Conservation (phyloP, 2,888 invertebrate species). For the Tetrapedia diversipes region DNA sequence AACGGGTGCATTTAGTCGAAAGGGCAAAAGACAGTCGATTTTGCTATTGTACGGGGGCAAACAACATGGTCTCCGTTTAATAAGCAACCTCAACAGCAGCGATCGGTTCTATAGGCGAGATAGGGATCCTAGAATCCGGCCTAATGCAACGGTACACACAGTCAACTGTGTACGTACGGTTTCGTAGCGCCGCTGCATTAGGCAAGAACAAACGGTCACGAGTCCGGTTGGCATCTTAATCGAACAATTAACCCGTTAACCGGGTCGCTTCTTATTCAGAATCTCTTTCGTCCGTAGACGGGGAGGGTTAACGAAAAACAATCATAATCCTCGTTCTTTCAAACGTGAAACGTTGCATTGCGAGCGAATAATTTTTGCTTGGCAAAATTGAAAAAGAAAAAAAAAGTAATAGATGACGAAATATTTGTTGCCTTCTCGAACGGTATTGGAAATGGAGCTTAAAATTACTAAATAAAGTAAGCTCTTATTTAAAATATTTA, state of each 20-base stretch:
- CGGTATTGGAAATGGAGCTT: no score
- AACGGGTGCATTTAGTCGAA: neutral
- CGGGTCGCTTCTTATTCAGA: no score
- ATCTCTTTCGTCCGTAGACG: no score
- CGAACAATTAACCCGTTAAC: neutral
- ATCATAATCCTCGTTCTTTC: no score
- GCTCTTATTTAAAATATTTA: no score
- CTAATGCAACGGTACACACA: conserved; percentile 1
- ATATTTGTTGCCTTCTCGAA: no score
- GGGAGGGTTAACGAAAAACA: no score
- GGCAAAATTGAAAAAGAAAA: no score
- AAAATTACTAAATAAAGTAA: no score
- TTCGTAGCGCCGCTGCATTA: neutral
- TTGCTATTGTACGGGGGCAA: neutral
- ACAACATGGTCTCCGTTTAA: neutral
- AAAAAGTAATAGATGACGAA: no score
- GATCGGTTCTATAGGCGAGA: neutral
- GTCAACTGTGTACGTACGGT: neutral
- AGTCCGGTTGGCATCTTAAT: neutral
- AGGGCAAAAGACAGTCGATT: neutral
- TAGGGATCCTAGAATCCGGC: neutral
- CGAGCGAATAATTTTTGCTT: no score
- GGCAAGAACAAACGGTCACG: neutral
- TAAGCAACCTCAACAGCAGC: neutral
- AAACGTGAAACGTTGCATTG: no score